Evolutionary conservation across 2,888 invertebrate species (phyloP).

Genomic region (Spilosoma lubricipeda): DNA sequence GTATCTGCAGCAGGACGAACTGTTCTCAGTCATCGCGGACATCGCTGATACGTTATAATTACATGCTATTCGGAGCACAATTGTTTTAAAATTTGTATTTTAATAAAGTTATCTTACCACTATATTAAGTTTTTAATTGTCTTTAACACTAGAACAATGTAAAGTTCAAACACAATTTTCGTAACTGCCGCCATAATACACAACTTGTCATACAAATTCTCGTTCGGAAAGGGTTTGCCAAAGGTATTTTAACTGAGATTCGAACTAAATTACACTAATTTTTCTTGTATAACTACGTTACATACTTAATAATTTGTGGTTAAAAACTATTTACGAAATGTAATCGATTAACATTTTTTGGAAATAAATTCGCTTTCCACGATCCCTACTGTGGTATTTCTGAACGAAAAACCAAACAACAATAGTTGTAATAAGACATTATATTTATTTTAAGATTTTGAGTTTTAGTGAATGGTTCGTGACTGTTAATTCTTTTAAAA

Average conservation of each 20-base stretch:
- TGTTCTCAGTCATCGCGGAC: slow-evolving; percentile 32
- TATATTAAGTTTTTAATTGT: neutral
- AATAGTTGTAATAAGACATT: no score
- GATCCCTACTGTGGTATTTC: neutral
- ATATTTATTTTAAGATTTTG: neutral
- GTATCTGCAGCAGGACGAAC: slow-evolving; percentile 74
- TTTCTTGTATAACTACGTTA: neutral
- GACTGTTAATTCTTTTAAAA: slow-evolving; percentile 22
- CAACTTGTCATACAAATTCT: neutral
- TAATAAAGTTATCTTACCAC: neutral
- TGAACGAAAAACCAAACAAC: neutral
- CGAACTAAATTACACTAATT: neutral
- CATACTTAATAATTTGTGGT: neutral
- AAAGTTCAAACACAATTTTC: neutral
- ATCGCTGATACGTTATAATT: slow-evolving; percentile 7
- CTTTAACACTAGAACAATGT: neutral
- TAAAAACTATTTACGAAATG: neutral
- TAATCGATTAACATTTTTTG: neutral
- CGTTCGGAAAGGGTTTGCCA: neutral
- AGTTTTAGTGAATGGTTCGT: neutral
- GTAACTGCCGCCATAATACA: neutral
- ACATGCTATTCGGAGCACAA: neutral
- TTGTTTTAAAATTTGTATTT: neutral
- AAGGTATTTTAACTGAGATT: neutral
- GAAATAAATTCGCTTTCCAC: neutral